These are phyloP conservation scores for Leucophenga varia DNA, from an alignment of 1,140 invertebrate species.

Conservation along the genomic window DNA sequence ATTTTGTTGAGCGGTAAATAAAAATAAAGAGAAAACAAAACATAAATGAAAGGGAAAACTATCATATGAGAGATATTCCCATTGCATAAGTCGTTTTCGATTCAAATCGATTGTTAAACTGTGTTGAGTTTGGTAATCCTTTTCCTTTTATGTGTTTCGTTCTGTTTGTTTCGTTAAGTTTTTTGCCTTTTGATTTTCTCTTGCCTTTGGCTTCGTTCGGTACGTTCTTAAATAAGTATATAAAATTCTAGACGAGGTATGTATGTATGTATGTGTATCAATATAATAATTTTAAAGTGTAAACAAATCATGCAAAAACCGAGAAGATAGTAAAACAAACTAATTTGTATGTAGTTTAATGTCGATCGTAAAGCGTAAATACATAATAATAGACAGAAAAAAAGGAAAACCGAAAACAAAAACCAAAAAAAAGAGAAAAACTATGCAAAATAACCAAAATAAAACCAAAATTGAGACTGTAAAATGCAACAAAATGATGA, in stretches of 20 bases:
- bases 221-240: slow-evolving; percentile 33
- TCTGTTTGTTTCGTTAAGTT: slow-evolving; percentile 20
- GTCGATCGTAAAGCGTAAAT: slow-evolving; percentile 30
- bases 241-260: slow-evolving; percentile 42
- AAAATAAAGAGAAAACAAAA: too few relatives aligned
- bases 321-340: slow-evolving; percentile 32
- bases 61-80: too few relatives aligned
- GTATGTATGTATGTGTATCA: too few relatives aligned
- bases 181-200: slow-evolving; percentile 21
- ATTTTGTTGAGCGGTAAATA: slow-evolving; percentile 1
- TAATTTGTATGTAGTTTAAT: slow-evolving; percentile 49
- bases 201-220: too few relatives aligned
- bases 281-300: slow-evolving; percentile 42
- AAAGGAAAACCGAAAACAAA: slow-evolving; percentile 37
- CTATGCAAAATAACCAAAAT: slow-evolving; percentile 48
- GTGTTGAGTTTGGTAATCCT: too few relatives aligned
- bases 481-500: slow-evolving; percentile 44
- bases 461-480: slow-evolving; percentile 50
- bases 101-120: too few relatives aligned
- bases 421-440: slow-evolving; percentile 47
- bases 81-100: too few relatives aligned
- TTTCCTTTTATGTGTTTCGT: too few relatives aligned
- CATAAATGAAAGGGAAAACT: too few relatives aligned
- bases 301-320: slow-evolving; percentile 26
- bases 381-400: slow-evolving; percentile 32